These are phyloP conservation scores for Spatula clypeata DNA, from an alignment of 2,797 vertebrate genomes.

Conservation along the genomic window DNA sequence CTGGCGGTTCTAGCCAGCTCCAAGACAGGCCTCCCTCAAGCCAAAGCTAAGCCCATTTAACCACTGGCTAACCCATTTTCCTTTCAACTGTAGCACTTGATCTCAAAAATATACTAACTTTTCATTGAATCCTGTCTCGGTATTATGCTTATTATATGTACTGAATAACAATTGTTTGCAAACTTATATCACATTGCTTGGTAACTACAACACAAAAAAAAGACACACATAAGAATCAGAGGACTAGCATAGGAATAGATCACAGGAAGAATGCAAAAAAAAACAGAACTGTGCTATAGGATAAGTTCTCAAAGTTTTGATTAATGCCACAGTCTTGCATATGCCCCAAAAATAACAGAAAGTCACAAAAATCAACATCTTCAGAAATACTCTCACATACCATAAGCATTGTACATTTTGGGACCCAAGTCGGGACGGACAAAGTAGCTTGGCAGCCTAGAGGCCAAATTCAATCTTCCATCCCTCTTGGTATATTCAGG, in stretches of 20 bases:
- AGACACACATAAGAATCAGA: neutral
- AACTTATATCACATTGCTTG: neutral
- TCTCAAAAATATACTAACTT: neutral
- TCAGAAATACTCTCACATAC: conserved; percentile 82
- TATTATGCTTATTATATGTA: neutral
- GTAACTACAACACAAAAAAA: neutral
- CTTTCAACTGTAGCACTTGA: neutral
- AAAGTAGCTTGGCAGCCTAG: conserved; percentile 97
- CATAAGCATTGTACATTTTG: conserved; percentile 99
- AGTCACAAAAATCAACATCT: neutral
- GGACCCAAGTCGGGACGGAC: conserved; percentile 98
- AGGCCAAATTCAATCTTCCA: conserved; percentile 96
- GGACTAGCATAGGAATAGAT: neutral
- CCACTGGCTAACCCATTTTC: neutral
- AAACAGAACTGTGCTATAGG: neutral
- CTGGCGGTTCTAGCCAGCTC: neutral
- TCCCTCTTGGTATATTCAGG: conserved; percentile 99
- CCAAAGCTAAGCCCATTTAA: neutral
- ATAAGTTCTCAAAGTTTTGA: neutral
- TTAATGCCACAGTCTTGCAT: neutral
- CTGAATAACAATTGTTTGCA: neutral
- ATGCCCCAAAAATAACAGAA: neutral
- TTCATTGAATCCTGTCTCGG: neutral
- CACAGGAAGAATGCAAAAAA: neutral
- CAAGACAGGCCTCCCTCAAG: neutral